Percentiles rank a stretch among this genome's conserved stretches.
phyloP scores from a whole-genome alignment of 92 coral and sea anemone species.

The Chrysogorgia sp. region DNA sequence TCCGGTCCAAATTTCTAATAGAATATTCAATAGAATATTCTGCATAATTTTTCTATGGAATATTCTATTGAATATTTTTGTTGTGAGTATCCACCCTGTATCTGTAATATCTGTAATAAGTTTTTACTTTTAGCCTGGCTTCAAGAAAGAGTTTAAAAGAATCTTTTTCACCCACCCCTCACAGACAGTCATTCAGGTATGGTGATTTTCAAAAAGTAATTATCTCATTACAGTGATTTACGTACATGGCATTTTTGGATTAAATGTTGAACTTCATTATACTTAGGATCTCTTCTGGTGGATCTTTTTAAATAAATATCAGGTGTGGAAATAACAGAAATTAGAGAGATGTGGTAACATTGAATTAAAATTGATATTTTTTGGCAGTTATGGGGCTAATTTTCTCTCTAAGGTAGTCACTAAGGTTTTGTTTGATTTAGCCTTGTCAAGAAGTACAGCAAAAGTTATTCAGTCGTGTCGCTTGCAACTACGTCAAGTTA shows the following conservation, averaged over 20 bases:
- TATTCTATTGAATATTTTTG: too few species aligned
- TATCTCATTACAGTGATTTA: too few species aligned
- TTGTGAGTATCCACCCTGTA: too few species aligned
- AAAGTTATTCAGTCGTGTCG: constrained; percentile 84
- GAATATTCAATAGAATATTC: too few species aligned
- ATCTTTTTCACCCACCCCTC: constrained; percentile 76
- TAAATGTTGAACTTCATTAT: neutral
- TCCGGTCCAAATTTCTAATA: too few species aligned
- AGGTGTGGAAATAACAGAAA: constrained; percentile 55
- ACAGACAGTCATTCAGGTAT: constrained; percentile 91
- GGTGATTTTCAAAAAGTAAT: neutral
- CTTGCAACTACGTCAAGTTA: constrained; percentile 91
- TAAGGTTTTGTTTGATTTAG: constrained; percentile 37
- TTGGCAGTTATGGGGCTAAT: neutral
- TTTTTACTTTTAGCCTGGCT: constrained; percentile 63
- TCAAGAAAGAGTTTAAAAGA: constrained; percentile 74
- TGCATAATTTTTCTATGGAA: too few species aligned
- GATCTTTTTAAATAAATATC: constrained; percentile 91
- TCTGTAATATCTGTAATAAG: too few species aligned
- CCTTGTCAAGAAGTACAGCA: constrained; percentile 77
- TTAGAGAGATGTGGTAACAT: neutral
- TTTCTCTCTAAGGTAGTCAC: neutral
- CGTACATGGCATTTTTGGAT: too few species aligned
- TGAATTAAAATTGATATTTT: too few species aligned
- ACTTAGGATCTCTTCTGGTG: constrained; percentile 96